Evolutionary conservation across 2,888 invertebrate genomes (phyloP), one percentile per base, ranked within the genome.

Genomic region (Agrilus biguttatus): DNA sequence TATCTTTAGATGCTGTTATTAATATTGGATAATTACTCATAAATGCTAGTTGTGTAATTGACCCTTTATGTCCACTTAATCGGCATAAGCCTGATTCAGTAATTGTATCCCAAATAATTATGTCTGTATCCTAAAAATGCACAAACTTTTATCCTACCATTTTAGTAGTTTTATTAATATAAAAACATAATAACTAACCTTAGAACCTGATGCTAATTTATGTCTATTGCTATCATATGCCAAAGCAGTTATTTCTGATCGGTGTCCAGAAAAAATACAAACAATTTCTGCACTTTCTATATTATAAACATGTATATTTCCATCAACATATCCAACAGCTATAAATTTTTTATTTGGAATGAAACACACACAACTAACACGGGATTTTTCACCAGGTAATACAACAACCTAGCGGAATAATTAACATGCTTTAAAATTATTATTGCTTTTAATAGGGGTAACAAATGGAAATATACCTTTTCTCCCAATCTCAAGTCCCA

Each of bases 41-140:
- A 55, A 89, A 89, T 7, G 77, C 69, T 0, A 83, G 67, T 68
- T 87, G 83, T 0, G 95, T 97, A 14, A 98, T 74, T 0, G 78
- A 76, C 14, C 86, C 90, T 64, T 90, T 93, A 66, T 98, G 97
- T 0, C 95, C 96, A 57, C 80, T 80, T 47, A 98, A 75, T 45
- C 95, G 74, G 55, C 83, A 89, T 36, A 91, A 69, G 47, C 98
- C 98, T 43, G 80, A 77, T 66, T 95, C 93, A 40, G 88, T 83
- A 6, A 97, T 83, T 5, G 91, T 78, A 69, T 98, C 97, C 84
- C 95, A 93, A 2, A 96, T 73, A 37, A 97, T 87, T 5, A 97
- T 77, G 63, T 93, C 88, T 6, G 91, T 91, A 63, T 97, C 96
- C 82, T 86, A 60, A 14, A 70, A 69, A 46, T 28, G 8, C 10